These are phyloP conservation scores for Lampris megalopsis DNA, from an alignment of 2,113 vertebrate genomes.

Conservation along the genomic window DNA sequence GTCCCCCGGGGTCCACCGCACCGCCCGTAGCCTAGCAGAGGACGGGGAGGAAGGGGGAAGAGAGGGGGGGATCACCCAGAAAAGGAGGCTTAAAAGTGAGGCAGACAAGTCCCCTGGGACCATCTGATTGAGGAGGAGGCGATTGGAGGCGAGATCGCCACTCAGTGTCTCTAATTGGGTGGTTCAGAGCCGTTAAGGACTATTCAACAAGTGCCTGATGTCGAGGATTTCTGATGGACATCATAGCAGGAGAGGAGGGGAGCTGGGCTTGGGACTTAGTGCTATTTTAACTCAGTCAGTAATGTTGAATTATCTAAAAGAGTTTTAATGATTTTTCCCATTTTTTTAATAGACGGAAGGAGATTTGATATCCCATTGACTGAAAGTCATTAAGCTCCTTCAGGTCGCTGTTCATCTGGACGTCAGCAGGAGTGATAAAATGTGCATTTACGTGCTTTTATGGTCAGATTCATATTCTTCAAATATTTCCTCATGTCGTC, in stretches of 20 bases:
- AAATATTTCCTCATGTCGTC: not conserved
- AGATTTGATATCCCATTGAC: not conserved
- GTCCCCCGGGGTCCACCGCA: slow-evolving; percentile 85
- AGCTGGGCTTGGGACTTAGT: slow-evolving; percentile 8
- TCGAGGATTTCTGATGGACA: slow-evolving; percentile 61
- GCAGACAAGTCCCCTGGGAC: slow-evolving; percentile 30
- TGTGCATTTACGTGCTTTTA: not conserved
- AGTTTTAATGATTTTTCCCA: not conserved
- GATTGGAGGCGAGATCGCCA: slow-evolving; percentile 19
- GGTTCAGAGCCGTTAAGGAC: slow-evolving; percentile 39
- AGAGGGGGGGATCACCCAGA: not conserved
- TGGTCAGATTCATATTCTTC: not conserved
- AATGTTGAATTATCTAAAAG: slow-evolving; percentile 31
- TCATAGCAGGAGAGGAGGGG: slow-evolving; percentile 32
- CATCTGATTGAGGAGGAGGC: slow-evolving; percentile 37
- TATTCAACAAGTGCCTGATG: slow-evolving; percentile 72
- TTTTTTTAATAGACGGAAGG: slow-evolving; percentile 1
- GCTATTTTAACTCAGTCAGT: slow-evolving; percentile 46
- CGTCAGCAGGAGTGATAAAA: too few relatives aligned
- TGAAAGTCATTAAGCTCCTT: not conserved
- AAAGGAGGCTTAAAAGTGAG: slow-evolving; percentile 47
- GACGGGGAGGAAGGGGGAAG: slow-evolving; percentile 19
- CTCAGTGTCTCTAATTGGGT: slow-evolving; percentile 41
- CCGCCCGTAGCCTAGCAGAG: slow-evolving; percentile 69
- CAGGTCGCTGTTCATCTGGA: too few relatives aligned